Evolutionary conservation across 2,797 vertebrate genomes (phyloP), one percentile per base, ranked within the genome.

Genomic region (Sebastes goodei): DNA sequence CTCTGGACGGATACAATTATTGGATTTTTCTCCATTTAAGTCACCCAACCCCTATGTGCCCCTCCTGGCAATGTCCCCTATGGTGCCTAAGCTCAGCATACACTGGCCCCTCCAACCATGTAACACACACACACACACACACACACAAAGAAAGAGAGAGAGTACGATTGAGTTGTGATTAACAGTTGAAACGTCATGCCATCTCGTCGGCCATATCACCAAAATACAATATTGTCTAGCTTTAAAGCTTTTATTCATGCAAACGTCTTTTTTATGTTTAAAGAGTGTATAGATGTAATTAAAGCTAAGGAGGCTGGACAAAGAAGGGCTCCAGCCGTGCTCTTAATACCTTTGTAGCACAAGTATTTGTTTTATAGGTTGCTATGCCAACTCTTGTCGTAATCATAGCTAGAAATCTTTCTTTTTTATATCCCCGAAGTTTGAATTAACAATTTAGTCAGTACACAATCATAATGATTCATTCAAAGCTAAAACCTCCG

Each of bases 11-110:
- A 92, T 93, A 94, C 93, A 93, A 94, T 95, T 95, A 95, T 95
- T 95, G 92, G 93, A 94, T 94, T 95, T 94, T 89, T 95, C 90
- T 92, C 92, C 89, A 92, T 94, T 93, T 94, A 90, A 94, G 91
- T 86, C 87, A 90, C 85, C 91, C 81, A 80, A 80, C 86, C 89
- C 88, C 74, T 78, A 42, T 83, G 78, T 80, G 65, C 88, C 89
- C 89, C 88, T 87, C 86, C 86, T 83, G 80, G 82, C 76, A 82
- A 72, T 74, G 81, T 89, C 83, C 88, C 90, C 90, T 82, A 84
- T 84, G 86, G 85, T 81, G 85, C 74, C 76, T 89, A 83, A 91
- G 82, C 86, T 89, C 56, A 81, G 59, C 59, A 69, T 80, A 84
- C 74, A 74, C 72, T 30, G 71, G 78, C 74, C 60, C 67, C 80